These are phyloP conservation scores for Struthio camelus DNA, from an alignment of 2,113 vertebrate species.

Conservation along the genomic window DNA sequence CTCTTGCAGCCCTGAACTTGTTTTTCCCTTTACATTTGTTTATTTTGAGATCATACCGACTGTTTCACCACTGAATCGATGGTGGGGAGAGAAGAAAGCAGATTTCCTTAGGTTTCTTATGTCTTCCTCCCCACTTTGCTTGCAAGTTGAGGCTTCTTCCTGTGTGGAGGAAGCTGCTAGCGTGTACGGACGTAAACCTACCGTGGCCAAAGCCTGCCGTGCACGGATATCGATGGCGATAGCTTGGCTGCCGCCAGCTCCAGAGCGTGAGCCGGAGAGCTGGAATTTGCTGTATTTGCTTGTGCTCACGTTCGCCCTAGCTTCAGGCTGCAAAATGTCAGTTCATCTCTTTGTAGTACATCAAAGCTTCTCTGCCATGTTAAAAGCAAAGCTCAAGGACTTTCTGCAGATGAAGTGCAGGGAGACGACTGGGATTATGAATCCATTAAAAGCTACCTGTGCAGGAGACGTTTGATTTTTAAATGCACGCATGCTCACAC, in stretches of 20 bases:
- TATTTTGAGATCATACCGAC: background rate
- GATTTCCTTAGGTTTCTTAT: background rate
- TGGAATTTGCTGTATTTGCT: background rate
- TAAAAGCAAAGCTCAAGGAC: background rate
- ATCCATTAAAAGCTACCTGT: background rate
- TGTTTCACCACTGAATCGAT: background rate
- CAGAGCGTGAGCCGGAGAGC: background rate
- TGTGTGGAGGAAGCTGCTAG: too few relatives aligned
- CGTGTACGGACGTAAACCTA: too few relatives aligned
- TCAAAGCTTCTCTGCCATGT: fast-evolving
- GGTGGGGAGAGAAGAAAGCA: background rate
- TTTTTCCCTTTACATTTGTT: background rate
- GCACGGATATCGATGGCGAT: background rate
- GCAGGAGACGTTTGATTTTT: background rate
- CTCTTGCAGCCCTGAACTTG: background rate
- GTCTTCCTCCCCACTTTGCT: background rate
- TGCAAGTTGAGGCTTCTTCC: background rate
- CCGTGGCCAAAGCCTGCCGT: background rate
- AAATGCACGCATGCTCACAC: fast-evolving
- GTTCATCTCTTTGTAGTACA: background rate
- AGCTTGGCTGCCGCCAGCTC: fast-evolving
- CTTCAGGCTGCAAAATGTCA: background rate
- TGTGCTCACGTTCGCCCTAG: background rate
- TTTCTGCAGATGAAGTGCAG: background rate
- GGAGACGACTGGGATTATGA: background rate